Evolutionary conservation across 2,888 invertebrate genomes (phyloP).

Genomic region (Drosophila mayaguana): DNA sequence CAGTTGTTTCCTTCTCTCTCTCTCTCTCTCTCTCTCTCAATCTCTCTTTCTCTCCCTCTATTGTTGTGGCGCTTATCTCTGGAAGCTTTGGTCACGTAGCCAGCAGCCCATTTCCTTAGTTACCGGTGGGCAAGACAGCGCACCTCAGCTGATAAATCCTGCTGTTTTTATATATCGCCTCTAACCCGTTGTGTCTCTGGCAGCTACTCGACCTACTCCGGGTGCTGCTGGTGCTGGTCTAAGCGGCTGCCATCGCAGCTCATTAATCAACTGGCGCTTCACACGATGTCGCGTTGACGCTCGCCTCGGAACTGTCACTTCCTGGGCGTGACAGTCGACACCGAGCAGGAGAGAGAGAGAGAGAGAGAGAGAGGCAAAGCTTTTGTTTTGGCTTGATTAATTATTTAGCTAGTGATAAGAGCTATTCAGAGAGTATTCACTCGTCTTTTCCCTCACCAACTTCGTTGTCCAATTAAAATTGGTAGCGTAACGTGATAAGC

Average conservation of each 20-base stretch:
- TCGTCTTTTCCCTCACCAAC: slow-evolving; percentile 2
- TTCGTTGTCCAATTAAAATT: slow-evolving; percentile 64
- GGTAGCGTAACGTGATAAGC: slow-evolving; percentile 53
- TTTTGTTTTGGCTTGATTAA: slow-evolving; percentile 74
- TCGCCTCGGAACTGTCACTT: slow-evolving; percentile 68
- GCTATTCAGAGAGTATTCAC: slow-evolving; percentile 4
- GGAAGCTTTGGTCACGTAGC: slow-evolving; percentile 61
- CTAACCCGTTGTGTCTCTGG: slow-evolving; percentile 43
- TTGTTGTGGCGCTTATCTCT: neutral
- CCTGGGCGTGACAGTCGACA: slow-evolving; percentile 59
- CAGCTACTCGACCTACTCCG: slow-evolving; percentile 4
- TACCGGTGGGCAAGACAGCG: slow-evolving; percentile 45
- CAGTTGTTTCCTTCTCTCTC: neutral
- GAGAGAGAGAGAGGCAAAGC: slow-evolving; percentile 14
- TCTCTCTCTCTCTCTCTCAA: neutral
- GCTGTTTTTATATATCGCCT: slow-evolving; percentile 46
- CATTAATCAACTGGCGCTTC: slow-evolving; percentile 72
- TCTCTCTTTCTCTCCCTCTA: neutral
- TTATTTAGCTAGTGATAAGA: slow-evolving; percentile 70
- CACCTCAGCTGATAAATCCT: slow-evolving; percentile 55
- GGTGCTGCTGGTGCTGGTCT: neutral
- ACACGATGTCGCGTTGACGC: slow-evolving; percentile 66
- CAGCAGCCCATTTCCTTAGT: slow-evolving; percentile 71
- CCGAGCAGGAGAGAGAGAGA: neutral
- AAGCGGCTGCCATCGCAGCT: slow-evolving; percentile 60